Conservation (phyloP, 2,888 invertebrate species). For the Hyposoter didymator region DNA sequence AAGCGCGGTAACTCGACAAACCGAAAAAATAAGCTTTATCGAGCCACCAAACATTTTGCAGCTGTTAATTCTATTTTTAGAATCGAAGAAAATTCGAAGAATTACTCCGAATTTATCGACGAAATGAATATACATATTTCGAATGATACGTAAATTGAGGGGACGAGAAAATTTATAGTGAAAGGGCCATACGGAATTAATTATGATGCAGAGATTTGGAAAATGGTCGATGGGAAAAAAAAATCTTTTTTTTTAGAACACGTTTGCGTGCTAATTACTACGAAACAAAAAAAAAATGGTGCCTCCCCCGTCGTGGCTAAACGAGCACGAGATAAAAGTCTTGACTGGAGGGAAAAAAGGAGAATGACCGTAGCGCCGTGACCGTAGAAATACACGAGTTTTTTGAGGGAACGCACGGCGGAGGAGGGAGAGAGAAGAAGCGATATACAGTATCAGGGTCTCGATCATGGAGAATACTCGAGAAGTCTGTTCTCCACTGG, state of each 20-base stretch:
- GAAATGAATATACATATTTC: conserved; percentile 23
- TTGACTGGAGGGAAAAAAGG: conserved; percentile 16
- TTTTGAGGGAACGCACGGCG: conserved; percentile 19
- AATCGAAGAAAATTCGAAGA: conserved; percentile 25
- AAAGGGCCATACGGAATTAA: not conserved
- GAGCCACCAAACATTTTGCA: not conserved
- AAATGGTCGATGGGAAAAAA: not conserved
- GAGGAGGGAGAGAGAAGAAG: conserved; percentile 11
- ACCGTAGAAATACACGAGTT: conserved; percentile 48
- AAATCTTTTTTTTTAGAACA: not conserved
- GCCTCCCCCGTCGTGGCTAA: not conserved
- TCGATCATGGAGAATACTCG: conserved; percentile 36
- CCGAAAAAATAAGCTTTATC: conserved; percentile 10
- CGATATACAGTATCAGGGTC: conserved; percentile 31
- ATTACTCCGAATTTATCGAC: conserved; percentile 21
- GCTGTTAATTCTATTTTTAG: conserved; percentile 25
- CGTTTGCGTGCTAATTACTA: not conserved
- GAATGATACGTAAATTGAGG: not conserved
- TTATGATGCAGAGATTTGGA: not conserved
- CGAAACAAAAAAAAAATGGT: not conserved
- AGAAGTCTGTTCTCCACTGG: conserved; percentile 46
- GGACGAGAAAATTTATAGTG: not conserved
- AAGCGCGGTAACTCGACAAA: not conserved
- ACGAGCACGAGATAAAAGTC: not conserved
- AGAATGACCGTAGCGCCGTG: conserved; percentile 36